Evolutionary conservation across 2,113 vertebrate genomes (phyloP).

Genomic region (Aplodontia rufa): DNA sequence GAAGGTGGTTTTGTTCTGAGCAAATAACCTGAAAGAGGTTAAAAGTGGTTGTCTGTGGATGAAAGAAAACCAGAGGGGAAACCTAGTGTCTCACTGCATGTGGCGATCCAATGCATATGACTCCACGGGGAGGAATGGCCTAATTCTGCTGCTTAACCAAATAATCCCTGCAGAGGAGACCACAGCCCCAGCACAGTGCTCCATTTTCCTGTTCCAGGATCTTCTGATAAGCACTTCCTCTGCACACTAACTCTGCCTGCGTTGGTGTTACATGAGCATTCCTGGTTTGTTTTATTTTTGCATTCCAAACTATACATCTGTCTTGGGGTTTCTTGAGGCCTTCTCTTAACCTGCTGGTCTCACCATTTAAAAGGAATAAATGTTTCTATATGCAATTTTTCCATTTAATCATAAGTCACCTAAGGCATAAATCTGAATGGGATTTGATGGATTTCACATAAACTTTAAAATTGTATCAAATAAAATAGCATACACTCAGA

Average conservation of each 20-base stretch:
- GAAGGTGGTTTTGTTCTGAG: conserved; percentile 51
- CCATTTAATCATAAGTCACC: conserved; percentile 18
- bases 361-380: background rate
- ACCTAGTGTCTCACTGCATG: background rate
- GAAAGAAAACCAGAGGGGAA: conserved; percentile 56
- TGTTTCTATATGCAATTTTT: conserved; percentile 14
- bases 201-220: background rate
- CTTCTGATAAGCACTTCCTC: background rate
- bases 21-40: conserved; percentile 16
- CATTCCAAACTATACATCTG: background rate
- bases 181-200: background rate
- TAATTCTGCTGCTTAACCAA: conserved; percentile 34
- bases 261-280: background rate
- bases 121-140: conserved; percentile 40
- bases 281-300: conserved; percentile 7
- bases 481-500: background rate
- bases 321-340: conserved; percentile 3
- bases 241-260: background rate
- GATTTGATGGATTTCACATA: background rate
- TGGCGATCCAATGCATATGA: background rate
- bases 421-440: background rate
- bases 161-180: background rate
- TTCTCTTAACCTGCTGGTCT: background rate
- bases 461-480: conserved; percentile 21
- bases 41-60: background rate